Base-by-base conservation (phyloP, 2,888 invertebrate species). In the Tachina grossa region DNA sequence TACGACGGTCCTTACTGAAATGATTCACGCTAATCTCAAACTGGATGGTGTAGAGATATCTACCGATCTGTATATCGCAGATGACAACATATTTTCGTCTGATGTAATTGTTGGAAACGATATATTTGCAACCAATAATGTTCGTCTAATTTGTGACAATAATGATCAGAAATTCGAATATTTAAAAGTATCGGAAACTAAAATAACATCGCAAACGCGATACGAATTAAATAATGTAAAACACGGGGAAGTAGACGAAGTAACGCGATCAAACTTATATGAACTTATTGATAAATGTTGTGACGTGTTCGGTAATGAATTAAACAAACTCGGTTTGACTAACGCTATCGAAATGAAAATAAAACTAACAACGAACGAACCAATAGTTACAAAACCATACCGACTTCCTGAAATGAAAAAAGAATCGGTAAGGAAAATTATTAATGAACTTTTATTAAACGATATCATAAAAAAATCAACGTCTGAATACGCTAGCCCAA, bases 61-160 rank as follows among this genome's bases (percentile, higher is more conserved):
- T 8, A 31, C 63, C 1, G 53, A 75, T 16, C 9, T 84, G 2
- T 82, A 83, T n/a, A 51, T 85, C 9, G 82, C 78, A 9, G 79
- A 85, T 14, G 82, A 87, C 45, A 57, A 83, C 19, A 47, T 76
- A 43, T 69, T 87, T 45, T 51, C 47, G 13, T 66, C 79, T 2
- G 87, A 85, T 13, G 16, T 85, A 5, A 63, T 86, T 9, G 22
- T 87, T 1, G 83, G 83, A 43, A 81, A 81, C 51, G 79, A 87
- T 14, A 65, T 84, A n/a, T 78, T 59, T 51, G 10, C 9, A 1
- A 78, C n/a, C 9, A 59, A 65, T n/a, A 71, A 22, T 14, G 47
- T 9, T n/a, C 31, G 39, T 0, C 19, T 74, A 1, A 74, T 74
- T 19, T 61, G 22, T 14, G 55, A 71, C 1, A 43, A 57, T 10